Percentiles rank a stretch among this genome's conserved stretches.
Conservation (phyloP, 1,140 invertebrate species). For the Epicauta chinensis region DNA sequence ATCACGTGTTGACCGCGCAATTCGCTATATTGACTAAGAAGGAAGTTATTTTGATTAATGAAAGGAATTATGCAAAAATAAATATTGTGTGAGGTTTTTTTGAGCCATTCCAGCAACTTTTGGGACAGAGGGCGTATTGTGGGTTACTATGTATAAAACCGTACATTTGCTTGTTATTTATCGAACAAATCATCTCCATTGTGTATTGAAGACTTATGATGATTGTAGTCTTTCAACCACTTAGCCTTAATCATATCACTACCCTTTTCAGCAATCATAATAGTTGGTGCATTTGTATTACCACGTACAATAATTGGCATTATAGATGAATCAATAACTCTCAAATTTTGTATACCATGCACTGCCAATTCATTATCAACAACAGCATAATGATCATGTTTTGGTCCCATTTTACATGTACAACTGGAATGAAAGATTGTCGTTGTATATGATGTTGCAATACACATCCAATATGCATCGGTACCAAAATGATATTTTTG, state of each 20-base stretch:
- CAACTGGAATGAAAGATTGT: slow-evolving; percentile 49
- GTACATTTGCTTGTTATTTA: too few species aligned
- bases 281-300: slow-evolving; percentile 58
- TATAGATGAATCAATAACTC: slow-evolving; percentile 42
- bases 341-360: slow-evolving; percentile 37
- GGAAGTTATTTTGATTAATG: too few species aligned
- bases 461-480: slow-evolving; percentile 51
- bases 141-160: too few species aligned
- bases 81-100: too few species aligned
- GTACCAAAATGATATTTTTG: slow-evolving; percentile 35
- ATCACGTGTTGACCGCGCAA: too few species aligned
- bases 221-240: slow-evolving; percentile 26
- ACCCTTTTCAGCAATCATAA: slow-evolving; percentile 66
- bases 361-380: slow-evolving; percentile 41
- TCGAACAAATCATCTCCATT: too few species aligned
- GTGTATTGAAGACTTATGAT: too few species aligned
- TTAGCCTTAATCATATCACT: slow-evolving; percentile 55
- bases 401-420: slow-evolving; percentile 56
- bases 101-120: too few species aligned
- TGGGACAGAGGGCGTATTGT: too few species aligned
- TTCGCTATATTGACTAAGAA: too few species aligned
- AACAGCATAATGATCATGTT: slow-evolving; percentile 36
- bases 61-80: too few species aligned
- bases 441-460: slow-evolving; percentile 40
- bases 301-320: slow-evolving; percentile 52